Percentiles rank a stretch among this genome's conserved stretches.
phyloP scores from a whole-genome alignment of 2,888 invertebrate species.

The Xestia sexstrigata region DNA sequence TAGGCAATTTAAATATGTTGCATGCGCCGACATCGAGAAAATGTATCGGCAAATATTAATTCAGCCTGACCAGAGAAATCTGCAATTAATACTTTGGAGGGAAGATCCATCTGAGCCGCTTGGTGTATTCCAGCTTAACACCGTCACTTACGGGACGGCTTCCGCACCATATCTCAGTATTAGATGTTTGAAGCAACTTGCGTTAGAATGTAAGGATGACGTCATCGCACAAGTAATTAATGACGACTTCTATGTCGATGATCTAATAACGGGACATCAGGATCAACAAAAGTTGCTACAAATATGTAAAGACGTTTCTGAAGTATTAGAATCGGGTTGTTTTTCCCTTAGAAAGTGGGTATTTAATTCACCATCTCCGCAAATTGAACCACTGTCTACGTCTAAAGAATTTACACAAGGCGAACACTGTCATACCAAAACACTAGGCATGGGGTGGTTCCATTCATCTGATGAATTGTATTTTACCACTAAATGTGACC shows the following conservation, averaged over 20 bases:
- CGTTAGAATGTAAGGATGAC: not conserved
- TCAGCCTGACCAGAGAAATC: too few relatives aligned
- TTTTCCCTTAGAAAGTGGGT: not conserved
- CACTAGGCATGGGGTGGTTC: conserved; percentile 26
- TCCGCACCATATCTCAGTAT: too few relatives aligned
- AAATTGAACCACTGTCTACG: not conserved
- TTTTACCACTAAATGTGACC: conserved; percentile 1
- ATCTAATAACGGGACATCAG: not conserved
- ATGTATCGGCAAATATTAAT: too few relatives aligned
- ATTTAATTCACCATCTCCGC: not conserved
- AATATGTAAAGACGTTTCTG: not conserved
- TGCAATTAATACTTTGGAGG: too few relatives aligned
- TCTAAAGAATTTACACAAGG: not conserved
- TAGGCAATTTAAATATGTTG: too few relatives aligned
- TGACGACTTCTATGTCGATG: not conserved
- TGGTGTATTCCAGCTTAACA: too few relatives aligned
- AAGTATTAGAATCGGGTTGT: not conserved
- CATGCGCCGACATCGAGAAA: too few relatives aligned
- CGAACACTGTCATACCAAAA: conserved; percentile 23
- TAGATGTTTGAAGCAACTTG: too few relatives aligned
- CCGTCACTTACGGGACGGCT: too few relatives aligned
- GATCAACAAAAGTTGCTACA: not conserved
- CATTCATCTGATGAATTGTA: conserved; percentile 3
- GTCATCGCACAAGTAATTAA: not conserved
- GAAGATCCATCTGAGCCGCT: too few relatives aligned